Conservation (phyloP, 2,888 invertebrate species). For the Lochmaea capreae region DNA sequence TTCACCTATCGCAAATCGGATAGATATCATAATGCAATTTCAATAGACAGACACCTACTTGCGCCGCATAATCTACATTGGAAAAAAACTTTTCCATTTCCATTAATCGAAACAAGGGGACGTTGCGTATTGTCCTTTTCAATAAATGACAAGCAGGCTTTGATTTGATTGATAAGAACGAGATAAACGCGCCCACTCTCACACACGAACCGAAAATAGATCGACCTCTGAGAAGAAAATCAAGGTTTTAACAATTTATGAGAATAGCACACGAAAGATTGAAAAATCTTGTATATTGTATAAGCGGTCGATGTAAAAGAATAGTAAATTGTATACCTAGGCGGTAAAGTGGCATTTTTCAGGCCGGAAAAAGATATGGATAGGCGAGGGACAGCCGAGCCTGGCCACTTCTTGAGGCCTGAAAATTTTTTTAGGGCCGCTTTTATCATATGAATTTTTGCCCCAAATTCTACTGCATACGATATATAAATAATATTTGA, state of each 20-base stretch:
- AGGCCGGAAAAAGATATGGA: no score
- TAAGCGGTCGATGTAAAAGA: neutral
- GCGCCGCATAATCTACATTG: no score
- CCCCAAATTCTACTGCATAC: no score
- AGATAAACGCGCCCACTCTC: slow-evolving; percentile 1
- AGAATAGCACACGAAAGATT: neutral
- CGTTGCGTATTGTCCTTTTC: slow-evolving; percentile 14
- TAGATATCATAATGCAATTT: neutral
- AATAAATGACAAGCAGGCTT: slow-evolving; percentile 34
- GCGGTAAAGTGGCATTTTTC: no score
- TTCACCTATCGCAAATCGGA: neutral
- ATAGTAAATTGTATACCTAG: no score
- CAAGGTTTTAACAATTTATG: slow-evolving; percentile 7
- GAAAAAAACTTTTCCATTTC: neutral
- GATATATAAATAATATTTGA: no score
- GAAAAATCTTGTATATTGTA: neutral
- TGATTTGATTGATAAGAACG: slow-evolving; percentile 9
- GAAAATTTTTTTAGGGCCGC: no score
- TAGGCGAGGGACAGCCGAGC: no score
- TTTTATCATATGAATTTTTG: no score
- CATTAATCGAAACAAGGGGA: slow-evolving; percentile 5
- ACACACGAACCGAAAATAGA: neutral
- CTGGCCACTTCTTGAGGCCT: no score
- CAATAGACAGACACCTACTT: slow-evolving; percentile 13
- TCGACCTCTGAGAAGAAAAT: slow-evolving; percentile 1